Conservation (phyloP, 2,888 invertebrate genomes). For the Bellardia pandia region DNA sequence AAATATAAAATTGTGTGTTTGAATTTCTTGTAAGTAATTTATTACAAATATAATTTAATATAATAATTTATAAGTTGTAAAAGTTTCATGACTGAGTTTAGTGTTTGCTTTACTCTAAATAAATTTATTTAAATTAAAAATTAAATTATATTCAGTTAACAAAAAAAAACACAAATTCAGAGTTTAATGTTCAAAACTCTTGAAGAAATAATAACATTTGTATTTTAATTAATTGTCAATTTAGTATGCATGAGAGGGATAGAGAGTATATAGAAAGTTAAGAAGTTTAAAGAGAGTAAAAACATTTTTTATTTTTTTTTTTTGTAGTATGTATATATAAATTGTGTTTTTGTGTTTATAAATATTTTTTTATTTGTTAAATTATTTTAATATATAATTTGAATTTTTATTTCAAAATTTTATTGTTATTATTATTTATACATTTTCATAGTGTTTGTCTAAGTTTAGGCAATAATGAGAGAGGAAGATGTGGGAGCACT, state of each 20-base stretch:
- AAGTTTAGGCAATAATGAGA: slow-evolving; percentile 5
- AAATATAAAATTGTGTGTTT: too few relatives aligned
- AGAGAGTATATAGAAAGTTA: slow-evolving; percentile 17
- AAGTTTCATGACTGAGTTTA: too few relatives aligned
- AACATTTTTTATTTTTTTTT: slow-evolving; percentile 11
- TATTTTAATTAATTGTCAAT: too few relatives aligned
- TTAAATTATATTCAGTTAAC: too few relatives aligned
- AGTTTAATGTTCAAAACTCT: too few relatives aligned
- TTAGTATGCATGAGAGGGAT: background rate
- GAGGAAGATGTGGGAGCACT: background rate
- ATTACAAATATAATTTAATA: too few relatives aligned
- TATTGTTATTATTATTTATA: slow-evolving; percentile 27
- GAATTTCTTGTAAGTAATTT: too few relatives aligned
- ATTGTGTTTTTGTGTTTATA: slow-evolving; percentile 22
- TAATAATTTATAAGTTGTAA: too few relatives aligned
- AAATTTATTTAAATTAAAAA: too few relatives aligned
- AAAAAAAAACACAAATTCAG: too few relatives aligned
- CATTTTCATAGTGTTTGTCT: slow-evolving; percentile 36
- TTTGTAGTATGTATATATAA: slow-evolving; percentile 12
- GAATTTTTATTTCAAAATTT: slow-evolving; percentile 31
- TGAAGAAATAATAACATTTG: too few relatives aligned
- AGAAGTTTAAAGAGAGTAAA: slow-evolving; percentile 40
- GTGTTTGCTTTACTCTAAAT: too few relatives aligned
- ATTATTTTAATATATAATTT: slow-evolving; percentile 33
- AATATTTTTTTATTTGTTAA: slow-evolving; percentile 35